These are phyloP conservation scores for Iselma pallidipennis DNA, from an alignment of 2,888 invertebrate species.

Conservation along the genomic window DNA sequence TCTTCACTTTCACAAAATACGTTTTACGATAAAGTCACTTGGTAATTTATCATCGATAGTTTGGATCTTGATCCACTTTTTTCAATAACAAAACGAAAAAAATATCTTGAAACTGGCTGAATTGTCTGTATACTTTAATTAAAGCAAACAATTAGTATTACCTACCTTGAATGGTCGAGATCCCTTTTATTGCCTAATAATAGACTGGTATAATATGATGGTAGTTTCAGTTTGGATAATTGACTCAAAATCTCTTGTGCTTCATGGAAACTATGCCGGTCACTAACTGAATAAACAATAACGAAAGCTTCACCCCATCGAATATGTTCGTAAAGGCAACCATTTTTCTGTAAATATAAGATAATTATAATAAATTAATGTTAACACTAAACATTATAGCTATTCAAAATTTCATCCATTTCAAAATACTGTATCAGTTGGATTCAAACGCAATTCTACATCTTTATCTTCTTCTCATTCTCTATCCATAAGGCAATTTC, in stretches of 20 bases:
- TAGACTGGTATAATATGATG: conserved; percentile 76
- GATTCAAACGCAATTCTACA: no score
- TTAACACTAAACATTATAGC: neutral
- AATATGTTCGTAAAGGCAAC: conserved; percentile 75
- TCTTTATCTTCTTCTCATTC: no score
- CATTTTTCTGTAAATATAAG: conserved; percentile 65
- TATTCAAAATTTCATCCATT: no score
- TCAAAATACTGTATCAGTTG: no score
- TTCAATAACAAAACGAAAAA: neutral
- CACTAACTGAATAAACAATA: conserved; percentile 80
- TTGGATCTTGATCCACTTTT: neutral
- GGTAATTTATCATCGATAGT: neutral
- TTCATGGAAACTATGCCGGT: conserved; percentile 74
- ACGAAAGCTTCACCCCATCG: conserved; percentile 85
- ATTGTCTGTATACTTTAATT: no score
- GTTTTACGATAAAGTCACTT: neutral
- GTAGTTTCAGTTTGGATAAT: conserved; percentile 71
- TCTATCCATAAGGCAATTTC: no score
- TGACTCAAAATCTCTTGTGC: conserved; percentile 73
- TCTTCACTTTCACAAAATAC: neutral
- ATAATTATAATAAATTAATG: conserved; percentile 1
- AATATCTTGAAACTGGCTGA: no score
- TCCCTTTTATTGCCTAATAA: conserved; percentile 81
- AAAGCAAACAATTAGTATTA: no score
- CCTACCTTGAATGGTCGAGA: conserved; percentile 76